Conservation (phyloP, 2,797 vertebrate species). For the Gastrophryne carolinensis region DNA sequence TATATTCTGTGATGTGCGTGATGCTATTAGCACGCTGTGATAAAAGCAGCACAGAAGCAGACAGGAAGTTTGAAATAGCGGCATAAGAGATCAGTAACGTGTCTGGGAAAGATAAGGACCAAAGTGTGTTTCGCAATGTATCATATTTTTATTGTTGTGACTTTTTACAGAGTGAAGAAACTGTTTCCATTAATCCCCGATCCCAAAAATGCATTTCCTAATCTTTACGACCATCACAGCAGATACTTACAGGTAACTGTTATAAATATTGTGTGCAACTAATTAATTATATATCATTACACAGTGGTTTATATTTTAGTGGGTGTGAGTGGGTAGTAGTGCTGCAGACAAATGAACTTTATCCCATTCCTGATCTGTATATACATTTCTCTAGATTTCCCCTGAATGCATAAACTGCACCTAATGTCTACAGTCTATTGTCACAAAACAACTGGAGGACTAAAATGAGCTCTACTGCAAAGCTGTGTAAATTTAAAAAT, state of each 20-base stretch:
- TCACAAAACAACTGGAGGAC: no score
- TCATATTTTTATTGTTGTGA: neutral
- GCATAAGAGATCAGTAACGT: neutral
- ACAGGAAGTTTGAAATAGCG: neutral
- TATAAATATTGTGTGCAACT: no score
- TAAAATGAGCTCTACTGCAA: no score
- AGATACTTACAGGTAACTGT: slow-evolving; percentile 58
- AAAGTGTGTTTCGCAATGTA: neutral
- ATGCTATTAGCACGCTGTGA: neutral
- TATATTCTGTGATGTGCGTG: neutral
- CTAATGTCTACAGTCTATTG: no score
- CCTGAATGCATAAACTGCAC: no score
- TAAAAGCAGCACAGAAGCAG: neutral
- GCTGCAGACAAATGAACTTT: no score
- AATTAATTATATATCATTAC: no score
- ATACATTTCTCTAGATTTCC: no score
- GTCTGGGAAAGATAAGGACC: slow-evolving; percentile 5
- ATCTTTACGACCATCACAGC: slow-evolving; percentile 52
- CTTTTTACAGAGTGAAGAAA: slow-evolving; percentile 57
- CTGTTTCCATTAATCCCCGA: slow-evolving; percentile 63
- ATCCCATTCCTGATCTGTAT: no score
- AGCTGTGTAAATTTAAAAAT: no score
- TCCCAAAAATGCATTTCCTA: slow-evolving; percentile 57
- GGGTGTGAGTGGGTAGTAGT: no score
- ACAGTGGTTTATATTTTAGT: no score